Base-by-base conservation (phyloP, 2,113 vertebrate genomes). In the Chelonoidis abingdonii region DNA sequence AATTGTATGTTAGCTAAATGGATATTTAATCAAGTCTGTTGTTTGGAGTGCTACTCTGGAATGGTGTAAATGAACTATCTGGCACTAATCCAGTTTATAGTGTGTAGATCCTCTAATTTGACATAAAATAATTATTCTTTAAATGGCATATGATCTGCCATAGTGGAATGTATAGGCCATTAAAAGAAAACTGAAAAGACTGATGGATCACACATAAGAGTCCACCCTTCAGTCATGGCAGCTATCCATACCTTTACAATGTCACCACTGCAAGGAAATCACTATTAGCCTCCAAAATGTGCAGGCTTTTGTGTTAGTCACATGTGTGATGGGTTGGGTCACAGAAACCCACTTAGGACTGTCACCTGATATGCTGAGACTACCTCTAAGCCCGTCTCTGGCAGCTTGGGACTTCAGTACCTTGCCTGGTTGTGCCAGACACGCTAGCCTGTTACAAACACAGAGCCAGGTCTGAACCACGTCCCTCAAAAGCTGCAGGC, bases 61-160 rank as follows among this genome's bases (percentile, higher is more conserved):
- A 90, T 88, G 12, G 50, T 93, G 75, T 69, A 87, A 95, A 93
- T 54, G n/a, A 83, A 25, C 22, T 76, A 25, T 38, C 19, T 85
- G 69, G 38, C 31, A 91, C 87, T 78, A 85, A 87, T 92, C 19
- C 44, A 41, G 12, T 89, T 85, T 95, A 3, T 78, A 41, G 50
- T 53, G 75, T 94, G 65, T 93, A 84, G 54, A 54, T n/a, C 52
- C 38, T 92, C 29, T 41, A 82, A 17, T 92, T 92, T 94, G 75
- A 86, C 44, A 54, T 69, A 84, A 76, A 4, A 2, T 31, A 9
- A 3, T 84, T 50, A 57, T 52, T 38, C 52, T 82, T 11, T 83
- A 93, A 95, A 69, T 87, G 31, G 88, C 85, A 44, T 24, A 7
- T 76, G 80, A 85, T 86, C 50, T 25, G 78, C 44, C 83, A 35